These are phyloP conservation scores for Amaurobius ferox DNA, from an alignment of 2,888 invertebrate genomes.

Conservation along the genomic window DNA sequence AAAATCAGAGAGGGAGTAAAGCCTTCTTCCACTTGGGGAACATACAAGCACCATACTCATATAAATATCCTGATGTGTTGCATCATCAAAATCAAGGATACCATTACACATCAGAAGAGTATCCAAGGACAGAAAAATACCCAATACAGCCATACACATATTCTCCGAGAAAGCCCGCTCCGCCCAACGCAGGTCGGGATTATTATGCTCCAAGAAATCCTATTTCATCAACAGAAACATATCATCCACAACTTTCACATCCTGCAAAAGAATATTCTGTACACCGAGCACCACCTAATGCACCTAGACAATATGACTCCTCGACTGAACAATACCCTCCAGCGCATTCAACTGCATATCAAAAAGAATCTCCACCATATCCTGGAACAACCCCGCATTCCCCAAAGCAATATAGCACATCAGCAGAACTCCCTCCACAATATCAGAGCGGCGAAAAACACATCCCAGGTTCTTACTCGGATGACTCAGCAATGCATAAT, in stretches of 20 bases:
- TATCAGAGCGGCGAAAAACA: too few species aligned
- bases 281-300: not conserved
- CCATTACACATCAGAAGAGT: not conserved
- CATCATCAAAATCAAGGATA: not conserved
- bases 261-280: not conserved
- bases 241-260: not conserved
- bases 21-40: not conserved
- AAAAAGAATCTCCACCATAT: not conserved
- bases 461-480: too few species aligned
- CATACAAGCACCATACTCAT: not conserved
- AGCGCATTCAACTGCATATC: not conserved
- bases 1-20: not conserved
- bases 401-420: not conserved
- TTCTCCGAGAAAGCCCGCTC: not conserved
- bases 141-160: not conserved
- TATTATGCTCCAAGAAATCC: not conserved
- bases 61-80: not conserved
- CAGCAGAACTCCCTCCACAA: not conserved
- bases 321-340: not conserved
- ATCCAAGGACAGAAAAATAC: too few species aligned
- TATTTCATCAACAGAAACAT: not conserved
- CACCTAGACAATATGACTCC: not conserved
- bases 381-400: not conserved
- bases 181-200: not conserved
- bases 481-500: too few species aligned